Evolutionary conservation across 2,888 invertebrate species (phyloP), one percentile per base, ranked within the genome.

Genomic region (Scrobipalpa costella): DNA sequence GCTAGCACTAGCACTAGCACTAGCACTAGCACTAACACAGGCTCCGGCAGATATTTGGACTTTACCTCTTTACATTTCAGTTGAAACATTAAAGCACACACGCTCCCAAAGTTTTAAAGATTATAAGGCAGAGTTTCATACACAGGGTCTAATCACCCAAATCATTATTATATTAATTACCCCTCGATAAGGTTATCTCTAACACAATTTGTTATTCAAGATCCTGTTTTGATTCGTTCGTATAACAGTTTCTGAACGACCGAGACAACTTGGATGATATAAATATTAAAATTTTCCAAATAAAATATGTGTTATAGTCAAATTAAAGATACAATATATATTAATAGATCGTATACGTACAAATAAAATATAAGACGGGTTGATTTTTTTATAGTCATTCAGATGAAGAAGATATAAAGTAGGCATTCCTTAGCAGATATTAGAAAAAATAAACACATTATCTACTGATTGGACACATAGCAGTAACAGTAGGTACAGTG

Each of bases 101-200:
- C 50, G 21, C 50, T 13, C 13, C 11, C 13, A 27, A 21, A 27
- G 19, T 52, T 52, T 21, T 52, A 3, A 27, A 27, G 21, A 9
- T 21, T 50, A 19, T 52, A 52, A 52, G 50, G 50, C 50, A 52
- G 13, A 21, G 21, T 8, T 52, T 27, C 21, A 21, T 52, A 52
- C 50, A 52, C 27, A 21, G 21, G 6, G 21, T 2, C 21, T 13
- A 8, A 21, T 21, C 21, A 17, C 11, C 49, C 49, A 49, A 49
- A 49, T 19, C 47, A n/a, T 49, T 49, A 49, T 2, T 19, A 49
- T n/a, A n/a, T n/a, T n/a, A n/a, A n/a, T 49, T 49, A 19, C 11
- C 11, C 49, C 7, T 27, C 27, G n/a, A 44, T 15, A n/a, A 44
- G 13, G 40, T 40, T 44, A 44, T 9, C 13, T 40, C 44, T 15